Percentiles rank a stretch among this genome's conserved stretches.
Conservation (phyloP, 2,113 vertebrate genomes). For the Pampusana beccarii region DNA sequence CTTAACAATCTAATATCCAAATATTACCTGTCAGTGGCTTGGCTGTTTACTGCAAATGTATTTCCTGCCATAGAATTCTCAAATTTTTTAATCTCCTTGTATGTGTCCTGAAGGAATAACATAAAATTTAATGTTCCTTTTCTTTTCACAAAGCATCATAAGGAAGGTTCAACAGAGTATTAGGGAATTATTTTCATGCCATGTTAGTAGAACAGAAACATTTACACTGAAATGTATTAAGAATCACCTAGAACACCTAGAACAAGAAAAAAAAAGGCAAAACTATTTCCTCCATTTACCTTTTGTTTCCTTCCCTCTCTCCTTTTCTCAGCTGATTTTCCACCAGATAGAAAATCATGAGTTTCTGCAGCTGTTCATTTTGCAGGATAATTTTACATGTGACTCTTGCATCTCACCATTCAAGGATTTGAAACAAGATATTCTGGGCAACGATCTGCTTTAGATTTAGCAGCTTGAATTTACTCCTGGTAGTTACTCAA, state of each 20-base stretch:
- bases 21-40: constrained; percentile 68
- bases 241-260: background rate
- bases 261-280: background rate
- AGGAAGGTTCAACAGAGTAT: background rate
- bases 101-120: constrained; percentile 76
- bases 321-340: background rate
- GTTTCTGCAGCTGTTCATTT: background rate
- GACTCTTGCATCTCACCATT: background rate
- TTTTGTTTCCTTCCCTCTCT: background rate
- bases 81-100: constrained; percentile 85
- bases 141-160: background rate
- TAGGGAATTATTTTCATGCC: background rate
- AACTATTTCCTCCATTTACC: background rate
- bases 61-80: constrained; percentile 79
- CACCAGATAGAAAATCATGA: background rate
- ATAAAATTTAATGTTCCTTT: background rate
- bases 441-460: background rate
- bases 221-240: background rate
- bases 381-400: background rate
- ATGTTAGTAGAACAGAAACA: background rate
- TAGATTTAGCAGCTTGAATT: background rate
- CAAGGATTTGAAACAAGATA: background rate
- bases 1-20: background rate
- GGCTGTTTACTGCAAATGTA: background rate
- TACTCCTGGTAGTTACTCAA: background rate